Conservation (phyloP, 1,140 invertebrate genomes). For the Bombyx mandarina region DNA sequence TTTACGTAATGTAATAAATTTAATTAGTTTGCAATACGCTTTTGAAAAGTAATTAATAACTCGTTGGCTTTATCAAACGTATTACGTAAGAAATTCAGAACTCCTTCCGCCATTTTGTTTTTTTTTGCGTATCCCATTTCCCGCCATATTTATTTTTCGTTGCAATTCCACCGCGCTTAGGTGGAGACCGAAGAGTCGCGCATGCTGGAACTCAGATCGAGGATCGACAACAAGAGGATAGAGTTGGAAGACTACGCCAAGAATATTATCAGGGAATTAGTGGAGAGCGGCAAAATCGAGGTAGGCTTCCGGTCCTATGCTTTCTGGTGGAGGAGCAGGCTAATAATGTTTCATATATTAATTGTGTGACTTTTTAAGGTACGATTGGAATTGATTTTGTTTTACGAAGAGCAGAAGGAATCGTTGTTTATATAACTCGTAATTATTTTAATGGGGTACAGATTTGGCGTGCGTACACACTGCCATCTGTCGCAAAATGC, state of each 20-base stretch:
- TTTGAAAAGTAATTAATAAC: no score
- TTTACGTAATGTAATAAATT: no score
- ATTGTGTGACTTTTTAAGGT: no score
- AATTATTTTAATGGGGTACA: no score
- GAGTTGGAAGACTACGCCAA: constrained; percentile 70
- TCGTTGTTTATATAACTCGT: no score
- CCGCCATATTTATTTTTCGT: constrained; percentile 18
- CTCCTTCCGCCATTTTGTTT: constrained; percentile 28
- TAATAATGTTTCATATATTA: no score
- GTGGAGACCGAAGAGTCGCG: constrained; percentile 73
- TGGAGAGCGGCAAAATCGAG: constrained; percentile 63
- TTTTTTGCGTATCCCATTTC: constrained; percentile 8
- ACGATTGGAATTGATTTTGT: no score
- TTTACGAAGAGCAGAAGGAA: no score
- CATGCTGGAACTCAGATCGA: constrained; percentile 66
- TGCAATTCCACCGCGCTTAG: constrained; percentile 62
- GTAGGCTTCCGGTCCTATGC: constrained; percentile 26
- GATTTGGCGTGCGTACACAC: no score
- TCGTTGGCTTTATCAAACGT: no score
- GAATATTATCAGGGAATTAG: constrained; percentile 64
- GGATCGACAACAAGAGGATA: constrained; percentile 68
- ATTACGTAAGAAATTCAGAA: constrained; percentile 28
- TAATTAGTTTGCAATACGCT: no score
- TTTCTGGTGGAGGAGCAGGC: not conserved
- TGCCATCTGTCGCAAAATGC: no score